Evolutionary conservation across 1,140 invertebrate genomes (phyloP), one percentile per base, ranked within the genome.

Genomic region (Harpegnathos saltator): DNA sequence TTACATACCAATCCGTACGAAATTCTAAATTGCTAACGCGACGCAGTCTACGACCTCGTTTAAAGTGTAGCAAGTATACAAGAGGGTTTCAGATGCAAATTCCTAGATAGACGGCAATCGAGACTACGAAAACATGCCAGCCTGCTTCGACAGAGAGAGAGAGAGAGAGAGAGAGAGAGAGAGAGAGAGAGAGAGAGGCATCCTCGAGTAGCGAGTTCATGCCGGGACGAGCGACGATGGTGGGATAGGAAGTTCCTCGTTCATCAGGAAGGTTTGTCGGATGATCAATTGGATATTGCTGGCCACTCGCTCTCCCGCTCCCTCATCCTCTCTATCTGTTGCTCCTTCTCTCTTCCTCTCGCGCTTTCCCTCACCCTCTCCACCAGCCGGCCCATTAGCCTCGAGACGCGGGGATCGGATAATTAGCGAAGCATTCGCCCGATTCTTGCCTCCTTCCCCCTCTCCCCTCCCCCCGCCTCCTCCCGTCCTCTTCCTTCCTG

Each of bases 231-330:
- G 73, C 80, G 65, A 83, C 78, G 78, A 73, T 24, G 85, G 82
- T 74, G 85, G 81, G 83, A 89, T 89, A 89, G 87, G 87, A 89
- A 89, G 87, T 89, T 89, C 74, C 91, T 92, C 90, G 91, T 92
- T 91, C 88, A 89, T 87, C 87, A 89, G 87, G 88, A 90, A 90
- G 91, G 88, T 91, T 92, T 92, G 90, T 90, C 90, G 90, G 90
- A 92, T 91, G 91, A 92, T 92, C 91, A 92, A 92, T 92, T 91
- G 90, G 91, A 92, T 92, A 92, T 92, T 90, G 90, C 90, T 91
- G 91, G 91, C 90, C 87, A 63, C 29, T 82, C 90, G 89, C 86
- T 86, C 78, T 77, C 72, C 19, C 38, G 26, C 11, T 77, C 73
- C 38, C 2, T 26, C 3, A 26, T 44, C 24, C 58, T 71, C 1